Evolutionary conservation across 2,113 vertebrate genomes (phyloP).

Genomic region (Phyllostomus discolor): DNA sequence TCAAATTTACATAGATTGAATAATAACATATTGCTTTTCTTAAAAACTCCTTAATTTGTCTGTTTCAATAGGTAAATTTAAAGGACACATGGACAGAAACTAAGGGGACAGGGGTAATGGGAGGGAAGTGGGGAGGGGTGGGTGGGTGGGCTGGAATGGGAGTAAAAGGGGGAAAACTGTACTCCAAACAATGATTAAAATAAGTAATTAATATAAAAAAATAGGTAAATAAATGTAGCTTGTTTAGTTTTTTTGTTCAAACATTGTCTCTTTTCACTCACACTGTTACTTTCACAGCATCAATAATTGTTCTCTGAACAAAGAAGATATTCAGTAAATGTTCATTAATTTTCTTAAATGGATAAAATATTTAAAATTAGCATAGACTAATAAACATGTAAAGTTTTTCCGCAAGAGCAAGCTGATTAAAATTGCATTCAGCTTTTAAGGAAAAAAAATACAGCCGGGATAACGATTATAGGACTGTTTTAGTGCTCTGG

Average conservation of each 20-base stretch:
- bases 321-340: constrained; percentile 11
- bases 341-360: constrained; percentile 31
- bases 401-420: constrained; percentile 27
- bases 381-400: background rate
- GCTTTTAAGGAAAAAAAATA: background rate
- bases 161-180: too few species aligned
- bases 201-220: too few species aligned
- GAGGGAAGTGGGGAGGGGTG: too few species aligned
- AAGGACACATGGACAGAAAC: too few species aligned
- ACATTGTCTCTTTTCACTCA: background rate
- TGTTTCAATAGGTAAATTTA: too few species aligned
- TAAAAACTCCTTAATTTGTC: background rate
- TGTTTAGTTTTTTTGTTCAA: background rate
- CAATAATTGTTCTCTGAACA: background rate
- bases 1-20: background rate
- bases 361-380: constrained; percentile 1
- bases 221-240: background rate
- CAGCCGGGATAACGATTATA: background rate
- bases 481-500: background rate
- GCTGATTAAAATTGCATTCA: constrained; percentile 23
- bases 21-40: background rate
- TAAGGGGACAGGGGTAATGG: too few species aligned
- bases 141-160: too few species aligned
- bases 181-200: too few species aligned
- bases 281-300: background rate